Base-by-base conservation (phyloP, 2,888 invertebrate genomes). In the Diplazon laetatorius region DNA sequence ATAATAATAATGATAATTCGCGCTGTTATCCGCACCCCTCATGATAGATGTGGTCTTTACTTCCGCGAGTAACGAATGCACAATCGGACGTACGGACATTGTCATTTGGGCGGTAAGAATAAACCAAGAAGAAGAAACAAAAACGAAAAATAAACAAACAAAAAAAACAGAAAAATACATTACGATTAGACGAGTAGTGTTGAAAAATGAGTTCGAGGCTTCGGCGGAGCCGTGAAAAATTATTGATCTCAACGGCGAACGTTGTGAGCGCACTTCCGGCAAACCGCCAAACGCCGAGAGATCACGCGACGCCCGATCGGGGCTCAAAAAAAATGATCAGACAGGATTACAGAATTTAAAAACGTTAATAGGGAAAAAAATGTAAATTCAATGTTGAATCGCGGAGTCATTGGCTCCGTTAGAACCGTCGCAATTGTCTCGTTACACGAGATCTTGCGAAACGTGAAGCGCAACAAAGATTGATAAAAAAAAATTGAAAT, bases 101-200 rank as follows among this genome's bases (percentile, higher is more conserved):
- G 18, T 71, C 70, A 35, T 52, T 52, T 18, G 42, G 57, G 46
- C n/a, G n/a, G n/a, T n/a, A n/a, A n/a, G n/a, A n/a, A n/a, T n/a
- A n/a, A n/a, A n/a, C n/a, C n/a, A n/a, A n/a, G 30, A 6, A 30
- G 6, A 2, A 30, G 30, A 30, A 30, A 30, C 30, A 30, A 30
- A 6, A 30, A 30, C 6, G 46, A 18, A 44, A 1, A 42, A n/a
- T 22, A n/a, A 6, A 1, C 14, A 6, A 1, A 18, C 4, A 57
- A 44, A 60, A 39, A 66, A 52, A 14, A 20, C 55, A 30, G 55
- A 35, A 55, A 35, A 55, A 55, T 55, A 66, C 35, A 22, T 78
- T 50, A 65, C 48, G 39, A 48, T 37, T 73, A 50, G 77, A 68
- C 25, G 50, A 77, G 62, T 44, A 72, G 62, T 57, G 39, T 44